Evolutionary conservation across 2,888 invertebrate species (phyloP).

Genomic region (Xylota sylvarum): DNA sequence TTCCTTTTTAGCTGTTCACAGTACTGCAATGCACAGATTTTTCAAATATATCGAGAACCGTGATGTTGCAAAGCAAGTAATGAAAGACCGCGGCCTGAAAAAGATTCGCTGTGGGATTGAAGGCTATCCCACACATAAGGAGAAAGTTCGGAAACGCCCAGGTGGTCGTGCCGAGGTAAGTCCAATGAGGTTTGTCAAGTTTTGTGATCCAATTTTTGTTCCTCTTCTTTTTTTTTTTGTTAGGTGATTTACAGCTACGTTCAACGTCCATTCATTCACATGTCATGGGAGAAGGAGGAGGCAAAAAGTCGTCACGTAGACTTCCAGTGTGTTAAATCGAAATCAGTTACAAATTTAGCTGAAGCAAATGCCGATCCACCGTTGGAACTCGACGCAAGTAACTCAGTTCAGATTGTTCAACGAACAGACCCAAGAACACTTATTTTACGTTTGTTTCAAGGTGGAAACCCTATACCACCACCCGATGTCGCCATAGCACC

Average conservation of each 20-base stretch:
- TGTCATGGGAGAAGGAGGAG: conserved; percentile 99
- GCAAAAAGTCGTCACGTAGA: conserved; percentile 99
- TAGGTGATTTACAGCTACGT: conserved; percentile 98
- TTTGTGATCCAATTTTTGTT: neutral
- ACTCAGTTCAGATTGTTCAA: conserved; percentile 27
- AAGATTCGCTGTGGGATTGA: conserved; percentile 99
- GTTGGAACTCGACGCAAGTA: conserved; percentile 84
- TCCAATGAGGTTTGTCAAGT: neutral
- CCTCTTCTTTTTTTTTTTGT: conserved; percentile 1
- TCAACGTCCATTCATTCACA: conserved; percentile 98
- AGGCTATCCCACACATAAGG: conserved; percentile 99
- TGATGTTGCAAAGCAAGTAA: conserved; percentile 99
- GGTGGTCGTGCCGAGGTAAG: conserved; percentile 96
- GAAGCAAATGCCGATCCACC: conserved; percentile 97
- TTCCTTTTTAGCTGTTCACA: conserved; percentile 91
- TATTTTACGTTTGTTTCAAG: conserved; percentile 73
- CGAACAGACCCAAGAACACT: neutral
- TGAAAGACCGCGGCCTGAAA: conserved; percentile 99
- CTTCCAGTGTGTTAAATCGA: conserved; percentile 99
- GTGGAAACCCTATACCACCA: conserved; percentile 84
- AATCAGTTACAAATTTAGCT: conserved; percentile 98
- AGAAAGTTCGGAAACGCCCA: conserved; percentile 97
- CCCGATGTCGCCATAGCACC: conserved; percentile 78
- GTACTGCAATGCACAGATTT: conserved; percentile 98
- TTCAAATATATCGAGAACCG: conserved; percentile 99